Conservation (phyloP, 2,888 invertebrate species). For the Caenorhabditis afra region DNA sequence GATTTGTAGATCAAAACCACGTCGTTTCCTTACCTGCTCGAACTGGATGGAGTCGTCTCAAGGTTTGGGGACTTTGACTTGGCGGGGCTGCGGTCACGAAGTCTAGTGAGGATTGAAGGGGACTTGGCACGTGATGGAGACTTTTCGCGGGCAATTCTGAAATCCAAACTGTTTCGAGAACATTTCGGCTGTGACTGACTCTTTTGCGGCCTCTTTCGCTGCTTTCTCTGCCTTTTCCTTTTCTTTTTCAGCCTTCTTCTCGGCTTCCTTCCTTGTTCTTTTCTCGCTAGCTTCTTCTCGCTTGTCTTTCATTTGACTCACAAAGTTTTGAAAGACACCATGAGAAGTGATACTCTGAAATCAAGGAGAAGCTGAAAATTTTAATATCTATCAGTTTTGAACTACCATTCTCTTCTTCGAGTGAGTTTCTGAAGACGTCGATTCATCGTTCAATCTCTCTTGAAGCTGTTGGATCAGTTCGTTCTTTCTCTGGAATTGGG, state of each 20-base stretch:
- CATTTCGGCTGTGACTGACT: slow-evolving; percentile 33
- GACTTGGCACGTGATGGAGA: slow-evolving; percentile 71
- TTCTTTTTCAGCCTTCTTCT: slow-evolving; percentile 67
- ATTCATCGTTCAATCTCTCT: slow-evolving; percentile 62
- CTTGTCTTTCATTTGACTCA: slow-evolving; percentile 70
- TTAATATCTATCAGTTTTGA: background rate
- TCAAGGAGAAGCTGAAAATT: too few relatives aligned
- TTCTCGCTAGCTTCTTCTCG: slow-evolving; percentile 66
- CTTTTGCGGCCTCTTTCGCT: slow-evolving; percentile 69
- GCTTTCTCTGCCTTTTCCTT: slow-evolving; percentile 66
- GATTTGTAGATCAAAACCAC: background rate
- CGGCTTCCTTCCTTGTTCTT: slow-evolving; percentile 67
- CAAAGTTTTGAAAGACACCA: slow-evolving; percentile 72
- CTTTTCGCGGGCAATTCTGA: slow-evolving; percentile 67
- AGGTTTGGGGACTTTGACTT: slow-evolving; percentile 71
- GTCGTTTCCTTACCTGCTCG: slow-evolving; percentile 60
- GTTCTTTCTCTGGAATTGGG: slow-evolving; percentile 54
- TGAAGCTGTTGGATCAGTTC: slow-evolving; percentile 66
- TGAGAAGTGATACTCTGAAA: slow-evolving; percentile 66
- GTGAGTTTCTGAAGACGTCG: slow-evolving; percentile 56
- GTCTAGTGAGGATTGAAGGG: slow-evolving; percentile 72
- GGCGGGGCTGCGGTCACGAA: slow-evolving; percentile 76
- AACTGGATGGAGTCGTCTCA: slow-evolving; percentile 69
- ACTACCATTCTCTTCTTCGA: slow-evolving; percentile 69
- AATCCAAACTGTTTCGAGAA: background rate